Conservation (phyloP, 2,113 vertebrate species). For the Sturnus vulgaris region DNA sequence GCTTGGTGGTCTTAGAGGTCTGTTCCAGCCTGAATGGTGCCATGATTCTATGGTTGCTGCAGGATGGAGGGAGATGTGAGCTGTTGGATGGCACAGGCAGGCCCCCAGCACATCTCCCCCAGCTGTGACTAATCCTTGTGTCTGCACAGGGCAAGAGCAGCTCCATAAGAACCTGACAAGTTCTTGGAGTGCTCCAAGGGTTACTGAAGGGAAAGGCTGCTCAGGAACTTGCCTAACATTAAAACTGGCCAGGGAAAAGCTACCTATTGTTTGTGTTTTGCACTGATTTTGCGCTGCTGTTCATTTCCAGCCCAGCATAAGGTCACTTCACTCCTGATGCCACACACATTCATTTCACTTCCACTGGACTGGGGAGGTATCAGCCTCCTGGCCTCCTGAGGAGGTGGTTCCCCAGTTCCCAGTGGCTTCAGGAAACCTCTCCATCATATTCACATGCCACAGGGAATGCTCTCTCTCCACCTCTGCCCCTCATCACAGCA, state of each 20-base stretch:
- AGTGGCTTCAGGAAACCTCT: neutral
- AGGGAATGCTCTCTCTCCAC: neutral
- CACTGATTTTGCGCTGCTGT: neutral
- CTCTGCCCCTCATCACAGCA: accelerated
- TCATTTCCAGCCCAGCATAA: neutral
- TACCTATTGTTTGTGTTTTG: neutral
- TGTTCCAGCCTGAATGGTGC: neutral
- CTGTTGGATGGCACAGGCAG: neutral
- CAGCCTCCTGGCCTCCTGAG: neutral
- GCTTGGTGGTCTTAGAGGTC: neutral
- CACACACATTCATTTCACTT: neutral
- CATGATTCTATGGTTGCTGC: neutral
- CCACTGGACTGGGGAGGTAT: neutral
- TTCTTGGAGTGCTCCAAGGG: neutral
- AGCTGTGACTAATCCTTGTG: accelerated
- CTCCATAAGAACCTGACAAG: neutral
- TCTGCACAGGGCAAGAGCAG: neutral
- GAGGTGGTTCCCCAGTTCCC: neutral
- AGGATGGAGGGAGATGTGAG: neutral
- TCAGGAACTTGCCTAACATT: neutral
- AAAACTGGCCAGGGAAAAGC: neutral
- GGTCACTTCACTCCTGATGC: neutral
- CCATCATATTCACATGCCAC: neutral
- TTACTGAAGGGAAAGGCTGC: neutral
- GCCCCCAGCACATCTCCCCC: accelerated